Conservation (phyloP, 1,140 invertebrate species). For the Cherax destructor region DNA sequence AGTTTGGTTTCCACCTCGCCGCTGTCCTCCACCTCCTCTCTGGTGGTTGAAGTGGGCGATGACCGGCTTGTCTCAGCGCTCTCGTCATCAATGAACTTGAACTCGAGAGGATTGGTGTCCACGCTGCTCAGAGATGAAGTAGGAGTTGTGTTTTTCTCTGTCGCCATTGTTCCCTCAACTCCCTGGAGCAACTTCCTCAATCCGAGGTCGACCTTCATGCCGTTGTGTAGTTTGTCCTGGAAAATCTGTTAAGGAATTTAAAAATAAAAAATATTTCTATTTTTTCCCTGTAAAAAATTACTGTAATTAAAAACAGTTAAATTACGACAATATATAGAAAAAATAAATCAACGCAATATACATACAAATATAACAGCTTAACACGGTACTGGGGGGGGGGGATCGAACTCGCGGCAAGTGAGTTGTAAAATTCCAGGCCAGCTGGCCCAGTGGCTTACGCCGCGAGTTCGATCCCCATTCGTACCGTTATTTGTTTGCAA, state of each 20-base stretch:
- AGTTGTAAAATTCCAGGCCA: no score
- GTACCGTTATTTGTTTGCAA: no score
- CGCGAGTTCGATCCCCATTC: no score
- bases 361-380: no score
- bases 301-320: no score
- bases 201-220: background rate
- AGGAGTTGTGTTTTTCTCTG: background rate
- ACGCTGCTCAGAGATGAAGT: background rate
- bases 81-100: slow-evolving; percentile 62
- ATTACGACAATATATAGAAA: no score
- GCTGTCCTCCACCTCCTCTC: background rate
- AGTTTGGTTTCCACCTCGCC: background rate
- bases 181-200: background rate
- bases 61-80: slow-evolving; percentile 41
- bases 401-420: no score
- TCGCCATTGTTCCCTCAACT: background rate
- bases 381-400: no score
- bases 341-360: no score
- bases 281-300: no score
- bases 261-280: no score
- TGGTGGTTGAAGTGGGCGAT: slow-evolving; percentile 37
- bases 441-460: no score
- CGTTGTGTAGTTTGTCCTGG: background rate
- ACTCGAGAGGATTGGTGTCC: slow-evolving; percentile 33
- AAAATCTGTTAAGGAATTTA: background rate